Conservation (phyloP, 2,888 invertebrate species). For the Drosophila tripunctata region DNA sequence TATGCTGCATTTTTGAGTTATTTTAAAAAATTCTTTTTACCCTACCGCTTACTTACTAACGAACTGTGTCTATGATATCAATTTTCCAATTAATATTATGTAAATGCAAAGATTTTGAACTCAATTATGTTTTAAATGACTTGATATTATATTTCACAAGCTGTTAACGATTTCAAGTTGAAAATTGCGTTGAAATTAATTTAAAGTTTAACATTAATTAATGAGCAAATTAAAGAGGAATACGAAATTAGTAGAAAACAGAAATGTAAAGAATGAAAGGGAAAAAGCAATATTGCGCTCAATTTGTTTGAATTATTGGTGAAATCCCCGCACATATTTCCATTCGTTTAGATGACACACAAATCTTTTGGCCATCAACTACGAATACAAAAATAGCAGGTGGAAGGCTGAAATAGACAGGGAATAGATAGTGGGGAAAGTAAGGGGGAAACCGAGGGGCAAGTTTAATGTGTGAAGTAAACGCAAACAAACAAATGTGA, state of each 20-base stretch:
- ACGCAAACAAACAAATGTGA: slow-evolving; percentile 42
- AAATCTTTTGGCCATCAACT: slow-evolving; percentile 48
- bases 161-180: not conserved
- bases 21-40: not conserved
- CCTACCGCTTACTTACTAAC: not conserved
- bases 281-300: not conserved
- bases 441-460: not conserved
- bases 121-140: no score
- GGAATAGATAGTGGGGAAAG: not conserved
- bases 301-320: slow-evolving; percentile 39
- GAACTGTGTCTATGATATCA: no score
- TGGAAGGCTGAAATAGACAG: not conserved
- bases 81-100: no score
- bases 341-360: slow-evolving; percentile 22
- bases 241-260: not conserved
- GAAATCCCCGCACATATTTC: slow-evolving; percentile 17
- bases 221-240: no score
- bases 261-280: not conserved
- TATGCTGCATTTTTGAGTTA: no score
- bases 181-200: not conserved
- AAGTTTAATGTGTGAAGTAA: slow-evolving; percentile 24
- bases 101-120: no score
- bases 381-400: slow-evolving; percentile 36
- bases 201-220: not conserved
- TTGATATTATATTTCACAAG: not conserved